Base-by-base conservation (phyloP, 2,888 invertebrate species). In the Euphydryas editha region DNA sequence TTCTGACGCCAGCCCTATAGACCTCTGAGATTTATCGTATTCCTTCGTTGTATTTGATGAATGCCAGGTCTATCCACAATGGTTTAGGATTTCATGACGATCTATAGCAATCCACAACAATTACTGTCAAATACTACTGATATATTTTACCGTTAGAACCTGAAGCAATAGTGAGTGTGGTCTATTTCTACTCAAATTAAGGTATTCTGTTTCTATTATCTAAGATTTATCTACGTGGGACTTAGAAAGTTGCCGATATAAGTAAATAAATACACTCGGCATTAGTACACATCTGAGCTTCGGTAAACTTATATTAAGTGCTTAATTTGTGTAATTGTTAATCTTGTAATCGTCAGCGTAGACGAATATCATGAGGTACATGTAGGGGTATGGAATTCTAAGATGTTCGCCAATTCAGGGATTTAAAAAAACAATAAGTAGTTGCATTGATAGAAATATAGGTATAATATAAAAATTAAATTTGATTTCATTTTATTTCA, bases 101-200 rank as follows among this genome's bases (percentile, higher is more conserved):
- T 71, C 71, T 72, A 75, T 68, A 72, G 84, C 78, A 81, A 86
- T 86, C 79, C 81, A 83, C 81, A 83, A 84, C 88, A 82, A 89
- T 90, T 90, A 88, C 90, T 90, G 88, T 90, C 89, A 86, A 81
- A 90, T 85, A 87, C 85, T 85, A 81, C 83, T 76, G 83, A 81
- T 76, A 68, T 78, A 72, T 72, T 60, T 76, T 81, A 78, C 90
- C 85, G 90, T 90, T 90, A 87, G 62, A 55, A 71, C 78, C 83
- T 75, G 51, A 71, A 70, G 82, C 83, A 72, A 58, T 67, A 64
- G 61, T 59, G 7, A 20, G 49, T 49, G 57, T 55, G 39, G 56
- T 59, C 58, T 67, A 65, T 62, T 65, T 68, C 62, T 62, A 59
- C 42, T 69, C 63, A 68, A 68, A 67, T 65, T 18, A 56, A 21